Evolutionary conservation across 2,113 vertebrate species (phyloP), one percentile per base, ranked within the genome.

Genomic region (Poeciliopsis occidentalis): DNA sequence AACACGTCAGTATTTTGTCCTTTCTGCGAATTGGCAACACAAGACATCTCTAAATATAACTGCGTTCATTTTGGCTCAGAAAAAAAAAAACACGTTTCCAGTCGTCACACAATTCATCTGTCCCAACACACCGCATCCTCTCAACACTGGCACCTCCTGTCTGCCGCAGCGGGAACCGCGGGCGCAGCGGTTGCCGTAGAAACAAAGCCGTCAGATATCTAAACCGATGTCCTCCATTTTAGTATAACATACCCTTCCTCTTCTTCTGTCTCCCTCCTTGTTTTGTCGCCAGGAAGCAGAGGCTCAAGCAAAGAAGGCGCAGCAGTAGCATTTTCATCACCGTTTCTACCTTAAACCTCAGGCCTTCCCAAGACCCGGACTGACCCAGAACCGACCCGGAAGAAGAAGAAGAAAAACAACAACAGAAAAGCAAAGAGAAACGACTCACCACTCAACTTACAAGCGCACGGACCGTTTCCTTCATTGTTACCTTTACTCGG

Each of bases 261-360:
- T 66, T 44, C 30, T 34, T 30, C 37, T 67, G 13, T 39, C 29
- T 7, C 51, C 8, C 51, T 57, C 51, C 26, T 64, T 44, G n/a
- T 80, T 29, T 64, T 77, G 62, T 79, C 67, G 69, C 64, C 90
- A 95, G 94, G 94, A 95, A 78, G 94, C 94, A 0, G 93, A 93
- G 76, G 94, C 94, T 78, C 77, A 92, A 54, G 81, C 87, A 5
- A 94, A 91, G 89, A 93, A 89, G 76, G 83, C 79, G 2, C 93
- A 93, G 88, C 91, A 94, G 91, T 95, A 94, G 90, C 85, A 82
- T 75, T 37, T 76, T 76, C 78, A 2, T 29, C 69, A 41, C 26
- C 26, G 0, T 77, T 80, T 70, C 76, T 71, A 83, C 78, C 84
- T 66, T 71, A 80, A 47, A 82, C 78, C 78, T 83, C 75, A 72